phyloP scores from a whole-genome alignment of 1,140 invertebrate genomes.

The Ceratosolen solmsi region DNA sequence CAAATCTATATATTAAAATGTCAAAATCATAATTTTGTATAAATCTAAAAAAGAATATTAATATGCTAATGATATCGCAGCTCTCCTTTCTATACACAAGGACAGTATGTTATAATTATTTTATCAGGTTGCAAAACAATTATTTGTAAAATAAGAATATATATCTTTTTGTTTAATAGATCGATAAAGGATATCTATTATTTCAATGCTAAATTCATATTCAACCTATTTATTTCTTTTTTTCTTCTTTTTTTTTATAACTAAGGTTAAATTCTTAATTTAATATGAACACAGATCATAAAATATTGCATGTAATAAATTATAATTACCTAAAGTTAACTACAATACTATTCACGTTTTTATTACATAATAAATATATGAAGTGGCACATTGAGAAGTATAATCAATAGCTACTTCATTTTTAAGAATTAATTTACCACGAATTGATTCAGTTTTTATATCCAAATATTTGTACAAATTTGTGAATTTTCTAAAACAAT shows the following conservation, averaged over 20 bases:
- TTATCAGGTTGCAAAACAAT: background rate
- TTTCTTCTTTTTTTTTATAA: too few species aligned
- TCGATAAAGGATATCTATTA: background rate
- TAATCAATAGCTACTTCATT: background rate
- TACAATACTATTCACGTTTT: constrained; percentile 27
- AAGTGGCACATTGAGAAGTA: constrained; percentile 44
- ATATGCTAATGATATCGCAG: too few species aligned
- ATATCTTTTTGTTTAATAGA: background rate
- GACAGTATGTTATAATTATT: background rate
- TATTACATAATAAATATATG: constrained; percentile 26
- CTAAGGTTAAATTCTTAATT: constrained; percentile 23
- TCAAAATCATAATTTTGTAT: background rate
- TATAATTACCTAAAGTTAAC: constrained; percentile 13
- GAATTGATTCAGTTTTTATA: constrained; percentile 21
- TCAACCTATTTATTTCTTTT: too few species aligned
- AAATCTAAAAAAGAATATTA: background rate
- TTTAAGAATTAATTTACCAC: constrained; percentile 14
- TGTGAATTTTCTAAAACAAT: constrained; percentile 4
- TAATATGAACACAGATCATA: constrained; percentile 32
- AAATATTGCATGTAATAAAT: constrained; percentile 26
- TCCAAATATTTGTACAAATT: constrained; percentile 29
- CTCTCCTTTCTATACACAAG: too few species aligned
- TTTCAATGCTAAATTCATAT: constrained; percentile 7
- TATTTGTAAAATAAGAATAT: background rate
- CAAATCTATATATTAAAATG: constrained; percentile 5